A percentile compares a stretch with the other conserved stretches of the same genome.
Conservation (phyloP, 2,888 invertebrate species). For the Nomada fabriciana region DNA sequence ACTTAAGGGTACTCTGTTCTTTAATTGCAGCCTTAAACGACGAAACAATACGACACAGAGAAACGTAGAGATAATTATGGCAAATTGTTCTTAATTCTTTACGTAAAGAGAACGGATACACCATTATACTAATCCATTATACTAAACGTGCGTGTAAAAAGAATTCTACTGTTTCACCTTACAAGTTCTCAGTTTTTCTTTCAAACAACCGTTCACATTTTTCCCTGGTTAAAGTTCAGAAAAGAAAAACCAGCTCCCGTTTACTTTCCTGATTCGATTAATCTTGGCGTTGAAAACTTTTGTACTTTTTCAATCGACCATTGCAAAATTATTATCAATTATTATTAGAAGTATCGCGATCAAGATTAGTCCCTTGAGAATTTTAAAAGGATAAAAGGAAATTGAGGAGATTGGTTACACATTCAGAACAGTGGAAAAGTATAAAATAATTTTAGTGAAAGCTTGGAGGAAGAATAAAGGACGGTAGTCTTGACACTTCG, state of each 20-base stretch:
- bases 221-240: too few species aligned
- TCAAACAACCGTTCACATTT: background rate
- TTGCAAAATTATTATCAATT: too few species aligned
- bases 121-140: background rate
- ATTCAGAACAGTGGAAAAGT: too few species aligned
- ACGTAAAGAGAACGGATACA: conserved; percentile 1
- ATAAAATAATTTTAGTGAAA: background rate
- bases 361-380: too few species aligned
- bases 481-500: conserved; percentile 10
- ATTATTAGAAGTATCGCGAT: too few species aligned
- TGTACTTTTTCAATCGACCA: too few species aligned
- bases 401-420: too few species aligned
- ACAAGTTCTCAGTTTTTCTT: background rate
- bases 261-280: too few species aligned
- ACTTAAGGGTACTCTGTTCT: background rate
- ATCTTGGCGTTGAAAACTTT: too few species aligned
- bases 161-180: background rate
- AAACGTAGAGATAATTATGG: conserved; percentile 27
- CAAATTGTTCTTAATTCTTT: conserved; percentile 16
- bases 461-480: background rate
- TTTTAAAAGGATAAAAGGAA: too few species aligned
- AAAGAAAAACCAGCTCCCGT: too few species aligned
- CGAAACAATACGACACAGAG: conserved; percentile 17
- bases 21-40: conserved; percentile 10
- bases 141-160: background rate